Conservation (phyloP, 2,888 invertebrate species). For the Polydrusus tereticollis region DNA sequence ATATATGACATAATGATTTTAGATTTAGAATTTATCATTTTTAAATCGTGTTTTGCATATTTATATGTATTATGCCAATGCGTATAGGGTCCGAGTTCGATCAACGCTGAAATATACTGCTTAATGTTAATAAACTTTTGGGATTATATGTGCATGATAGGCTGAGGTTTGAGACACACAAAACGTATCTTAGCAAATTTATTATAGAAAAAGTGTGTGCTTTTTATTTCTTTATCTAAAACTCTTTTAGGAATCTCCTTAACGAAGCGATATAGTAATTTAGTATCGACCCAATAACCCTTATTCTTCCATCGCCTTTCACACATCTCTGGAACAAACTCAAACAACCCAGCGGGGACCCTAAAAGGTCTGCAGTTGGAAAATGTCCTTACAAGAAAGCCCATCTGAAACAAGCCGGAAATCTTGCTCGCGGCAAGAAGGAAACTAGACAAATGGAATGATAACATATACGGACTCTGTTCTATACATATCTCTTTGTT, state of each 20-base stretch:
- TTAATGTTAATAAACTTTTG: too few species aligned
- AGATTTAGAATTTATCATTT: too few species aligned
- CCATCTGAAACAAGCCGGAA: conserved; percentile 35
- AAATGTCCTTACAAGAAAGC: conserved; percentile 28
- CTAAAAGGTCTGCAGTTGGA: conserved; percentile 25
- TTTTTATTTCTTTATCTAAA: not conserved
- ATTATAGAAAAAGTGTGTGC: too few species aligned
- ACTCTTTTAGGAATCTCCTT: not conserved
- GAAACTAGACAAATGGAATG: conserved; percentile 64
- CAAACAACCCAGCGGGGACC: conserved; percentile 26
- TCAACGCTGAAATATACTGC: too few species aligned
- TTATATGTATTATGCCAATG: too few species aligned
- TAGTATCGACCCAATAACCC: conserved; percentile 19
- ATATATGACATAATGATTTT: too few species aligned
- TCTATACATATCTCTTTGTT: conserved; percentile 63
- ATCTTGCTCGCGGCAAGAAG: conserved; percentile 50
- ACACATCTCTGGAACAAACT: conserved; percentile 20
- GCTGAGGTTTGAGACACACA: too few species aligned
- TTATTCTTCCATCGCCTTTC: not conserved
- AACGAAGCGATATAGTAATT: conserved; percentile 1
- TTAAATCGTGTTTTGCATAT: too few species aligned
- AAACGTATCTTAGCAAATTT: too few species aligned
- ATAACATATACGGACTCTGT: conserved; percentile 60
- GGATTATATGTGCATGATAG: too few species aligned
- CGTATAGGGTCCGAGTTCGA: too few species aligned